phyloP scores from a whole-genome alignment of 2,888 invertebrate species.

The Drosophila quasianomalipes region DNA sequence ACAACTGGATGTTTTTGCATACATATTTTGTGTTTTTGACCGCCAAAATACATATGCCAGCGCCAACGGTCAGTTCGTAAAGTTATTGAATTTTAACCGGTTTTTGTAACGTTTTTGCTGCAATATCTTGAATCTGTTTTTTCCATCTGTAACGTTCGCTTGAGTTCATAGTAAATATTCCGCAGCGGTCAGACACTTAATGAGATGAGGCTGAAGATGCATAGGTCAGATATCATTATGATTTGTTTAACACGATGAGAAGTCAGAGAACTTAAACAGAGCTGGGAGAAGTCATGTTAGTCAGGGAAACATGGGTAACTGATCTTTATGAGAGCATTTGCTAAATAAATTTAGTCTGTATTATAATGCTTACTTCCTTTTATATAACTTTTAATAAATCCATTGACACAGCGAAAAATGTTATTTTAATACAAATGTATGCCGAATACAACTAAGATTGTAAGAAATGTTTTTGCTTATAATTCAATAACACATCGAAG shows the following conservation, averaged over 20 bases:
- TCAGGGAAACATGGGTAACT: background rate
- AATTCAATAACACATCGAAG: background rate
- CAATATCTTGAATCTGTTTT: background rate
- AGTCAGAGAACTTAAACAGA: background rate
- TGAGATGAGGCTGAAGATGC: background rate
- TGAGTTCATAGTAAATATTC: constrained; percentile 13
- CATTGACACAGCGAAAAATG: background rate
- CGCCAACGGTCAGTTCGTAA: constrained; percentile 31
- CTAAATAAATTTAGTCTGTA: background rate
- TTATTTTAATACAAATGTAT: background rate
- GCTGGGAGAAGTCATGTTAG: background rate
- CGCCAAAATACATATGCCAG: constrained; percentile 46
- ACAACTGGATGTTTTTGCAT: constrained; percentile 60
- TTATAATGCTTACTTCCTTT: background rate
- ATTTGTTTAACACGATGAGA: background rate
- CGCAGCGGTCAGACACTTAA: constrained; percentile 19
- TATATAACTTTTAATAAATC: too few relatives aligned
- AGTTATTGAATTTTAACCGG: constrained; percentile 30
- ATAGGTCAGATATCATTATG: constrained; percentile 27
- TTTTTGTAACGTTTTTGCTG: constrained; percentile 52
- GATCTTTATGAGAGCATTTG: too few relatives aligned
- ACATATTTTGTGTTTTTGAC: constrained; percentile 34
- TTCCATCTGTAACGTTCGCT: constrained; percentile 20
- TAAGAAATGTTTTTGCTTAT: background rate
- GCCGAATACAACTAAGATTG: background rate